A percentile compares a stretch with the other conserved stretches of the same genome.
Conservation (phyloP, 2,113 vertebrate species). For the Lutjanus erythropterus region DNA sequence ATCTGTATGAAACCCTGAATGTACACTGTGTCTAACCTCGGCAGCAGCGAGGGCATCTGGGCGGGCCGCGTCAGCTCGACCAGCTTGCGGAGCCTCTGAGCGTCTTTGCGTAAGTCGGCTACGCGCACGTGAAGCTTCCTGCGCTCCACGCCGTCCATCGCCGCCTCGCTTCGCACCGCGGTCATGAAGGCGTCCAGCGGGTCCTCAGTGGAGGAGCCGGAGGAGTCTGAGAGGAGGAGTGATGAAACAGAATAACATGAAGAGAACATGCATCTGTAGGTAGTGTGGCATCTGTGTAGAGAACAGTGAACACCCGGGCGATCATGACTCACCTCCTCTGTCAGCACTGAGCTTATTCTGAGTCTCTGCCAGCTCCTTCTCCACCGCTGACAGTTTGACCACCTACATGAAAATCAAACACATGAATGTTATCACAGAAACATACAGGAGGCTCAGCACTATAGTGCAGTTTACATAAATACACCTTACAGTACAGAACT, state of each 20-base stretch:
- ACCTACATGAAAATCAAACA: slow-evolving; percentile 79
- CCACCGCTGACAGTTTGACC: slow-evolving; percentile 90
- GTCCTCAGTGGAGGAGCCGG: slow-evolving; percentile 88
- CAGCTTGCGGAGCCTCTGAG: slow-evolving; percentile 91
- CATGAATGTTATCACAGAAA: not conserved
- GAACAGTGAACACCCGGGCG: not conserved
- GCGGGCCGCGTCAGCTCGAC: slow-evolving; percentile 93
- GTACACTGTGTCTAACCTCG: slow-evolving; percentile 80
- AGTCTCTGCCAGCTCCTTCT: slow-evolving; percentile 91
- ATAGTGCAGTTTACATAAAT: not conserved
- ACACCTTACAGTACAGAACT: not conserved
- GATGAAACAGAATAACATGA: not conserved
- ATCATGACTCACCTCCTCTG: slow-evolving; percentile 86
- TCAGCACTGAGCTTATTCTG: slow-evolving; percentile 89
- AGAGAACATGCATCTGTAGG: not conserved
- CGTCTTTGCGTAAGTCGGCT: slow-evolving; percentile 92
- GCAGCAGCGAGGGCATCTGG: slow-evolving; percentile 91
- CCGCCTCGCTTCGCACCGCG: slow-evolving; percentile 86
- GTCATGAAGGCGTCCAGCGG: slow-evolving; percentile 97
- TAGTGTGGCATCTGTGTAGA: not conserved
- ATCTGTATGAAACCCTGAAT: not conserved
- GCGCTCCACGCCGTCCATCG: slow-evolving; percentile 91
- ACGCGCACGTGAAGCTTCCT: slow-evolving; percentile 92
- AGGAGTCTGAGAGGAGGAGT: slow-evolving; percentile 79
- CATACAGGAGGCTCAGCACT: not conserved